Base-by-base conservation (phyloP, 2,888 invertebrate species). In the Drymonia ruficornis region DNA sequence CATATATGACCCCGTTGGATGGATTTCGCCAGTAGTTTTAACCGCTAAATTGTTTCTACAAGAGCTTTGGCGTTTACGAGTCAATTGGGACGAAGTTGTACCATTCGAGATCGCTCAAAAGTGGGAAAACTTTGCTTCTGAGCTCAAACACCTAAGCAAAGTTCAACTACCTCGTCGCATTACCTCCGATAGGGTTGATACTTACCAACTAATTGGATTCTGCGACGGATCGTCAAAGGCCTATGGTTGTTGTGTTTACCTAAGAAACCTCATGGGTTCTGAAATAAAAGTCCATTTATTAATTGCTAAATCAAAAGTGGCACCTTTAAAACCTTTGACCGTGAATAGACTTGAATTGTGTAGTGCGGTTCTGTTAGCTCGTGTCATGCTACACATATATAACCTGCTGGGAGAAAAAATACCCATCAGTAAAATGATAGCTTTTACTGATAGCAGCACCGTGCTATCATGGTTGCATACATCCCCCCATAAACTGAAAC, bases 281-380 rank as follows among this genome's bases (percentile, higher is more conserved):
- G n/a, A 8, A 28, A 2, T n/a, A 42, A 8, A 28, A 7, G 18
- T 38, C 29, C 3, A 42, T 42, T 40, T 11, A 28, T 5, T 28
- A 28, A 28, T 28, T 3, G 28, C 28, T 28, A 28, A 28, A 28
- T 28, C 28, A 28, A 50, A 28, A 42, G 50, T 50, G 3, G 50
- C 50, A 23, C 50, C 50, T 6, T 18, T 50, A 29, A 50, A 50
- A 11, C n/a, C 40, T n/a, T 28, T 50, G 16, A 42, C 50, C 12
- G 31, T 50, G 2, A 42, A 50, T 28, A 3, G 28, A 7, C 28
- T 28, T 28, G 28, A 28, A 28, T 7, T 28, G 3, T 7, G 3
- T 7, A 7, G 28, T 5, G 28, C 28, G 28, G 28, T 28, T 5
- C 3, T 28, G 3, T 7, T 28, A 5, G 28, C 28, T 28, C 28